Evolutionary conservation across 2,113 vertebrate genomes (phyloP).

Genomic region (Saguinus imperator): DNA sequence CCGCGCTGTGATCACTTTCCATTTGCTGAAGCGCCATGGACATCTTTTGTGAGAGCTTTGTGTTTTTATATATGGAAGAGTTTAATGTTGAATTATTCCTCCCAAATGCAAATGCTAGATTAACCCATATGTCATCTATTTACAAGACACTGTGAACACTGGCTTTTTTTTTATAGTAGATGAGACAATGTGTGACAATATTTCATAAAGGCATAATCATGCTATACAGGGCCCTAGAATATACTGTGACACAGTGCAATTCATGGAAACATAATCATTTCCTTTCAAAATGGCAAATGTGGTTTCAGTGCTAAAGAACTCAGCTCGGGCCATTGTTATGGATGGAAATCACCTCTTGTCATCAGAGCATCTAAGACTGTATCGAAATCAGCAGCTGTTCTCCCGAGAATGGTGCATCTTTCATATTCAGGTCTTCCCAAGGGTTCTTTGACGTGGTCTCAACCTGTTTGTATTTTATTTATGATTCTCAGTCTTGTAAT

Average conservation of each 20-base stretch:
- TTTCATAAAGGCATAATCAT: not conserved
- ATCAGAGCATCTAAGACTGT: rapidly evolving
- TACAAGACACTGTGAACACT: not conserved
- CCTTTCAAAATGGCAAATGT: constrained; percentile 44
- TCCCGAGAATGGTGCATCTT: not conserved
- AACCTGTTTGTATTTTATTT: not conserved
- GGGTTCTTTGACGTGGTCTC: not conserved
- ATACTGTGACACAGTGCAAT: not conserved
- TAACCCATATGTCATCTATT: not conserved
- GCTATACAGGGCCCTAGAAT: not conserved
- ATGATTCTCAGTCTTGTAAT: not conserved
- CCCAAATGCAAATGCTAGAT: constrained; percentile 60
- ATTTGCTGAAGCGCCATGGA: constrained; percentile 42
- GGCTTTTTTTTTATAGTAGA: not conserved
- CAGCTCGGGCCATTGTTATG: not conserved
- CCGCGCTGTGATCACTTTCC: constrained; percentile 21
- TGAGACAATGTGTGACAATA: not conserved
- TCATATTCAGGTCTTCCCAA: not conserved
- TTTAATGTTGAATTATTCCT: constrained; percentile 32
- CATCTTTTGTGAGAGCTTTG: constrained; percentile 55
- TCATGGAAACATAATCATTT: constrained; percentile 11
- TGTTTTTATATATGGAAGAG: constrained; percentile 63
- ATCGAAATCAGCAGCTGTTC: rapidly evolving
- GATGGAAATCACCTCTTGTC: not conserved
- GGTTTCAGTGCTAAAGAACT: not conserved